phyloP scores from a whole-genome alignment of 2,113 vertebrate genomes.

The Trogon melanurus region DNA sequence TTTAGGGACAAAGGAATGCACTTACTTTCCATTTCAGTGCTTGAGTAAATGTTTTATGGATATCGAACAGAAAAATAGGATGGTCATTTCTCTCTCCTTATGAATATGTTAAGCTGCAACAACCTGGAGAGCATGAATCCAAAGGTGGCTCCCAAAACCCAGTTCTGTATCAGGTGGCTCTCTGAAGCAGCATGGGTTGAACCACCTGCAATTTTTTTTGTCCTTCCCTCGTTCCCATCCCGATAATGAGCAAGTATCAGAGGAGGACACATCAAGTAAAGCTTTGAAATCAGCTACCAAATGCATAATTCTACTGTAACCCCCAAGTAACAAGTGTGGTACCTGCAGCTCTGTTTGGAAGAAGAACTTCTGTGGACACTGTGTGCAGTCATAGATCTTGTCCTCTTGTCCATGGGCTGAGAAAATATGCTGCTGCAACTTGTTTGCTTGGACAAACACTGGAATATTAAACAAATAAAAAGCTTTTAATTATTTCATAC shows the following conservation, averaged over 20 bases:
- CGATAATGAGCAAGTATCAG: slow-evolving; percentile 38
- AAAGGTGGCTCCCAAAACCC: slow-evolving; percentile 3
- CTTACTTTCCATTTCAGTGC: neutral
- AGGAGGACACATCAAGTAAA: slow-evolving; percentile 26
- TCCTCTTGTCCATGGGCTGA: slow-evolving; percentile 98
- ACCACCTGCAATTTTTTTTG: slow-evolving; percentile 42
- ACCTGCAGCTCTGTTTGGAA: slow-evolving; percentile 99
- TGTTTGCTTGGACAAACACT: slow-evolving; percentile 99
- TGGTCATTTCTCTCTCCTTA: neutral
- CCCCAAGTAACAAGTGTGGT: slow-evolving; percentile 33
- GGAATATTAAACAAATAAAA: slow-evolving; percentile 66
- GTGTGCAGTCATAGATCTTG: slow-evolving; percentile 99
- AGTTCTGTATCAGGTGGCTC: slow-evolving; percentile 57
- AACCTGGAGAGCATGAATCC: neutral
- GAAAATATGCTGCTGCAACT: slow-evolving; percentile 99
- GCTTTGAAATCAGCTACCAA: neutral
- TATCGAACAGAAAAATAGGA: neutral
- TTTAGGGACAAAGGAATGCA: neutral
- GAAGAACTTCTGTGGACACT: slow-evolving; percentile 99
- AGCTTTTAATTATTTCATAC: slow-evolving; percentile 48
- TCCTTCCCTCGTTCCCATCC: slow-evolving; percentile 44
- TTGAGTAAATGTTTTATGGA: neutral
- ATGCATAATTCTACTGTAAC: slow-evolving; percentile 6
- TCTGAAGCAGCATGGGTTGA: slow-evolving; percentile 20
- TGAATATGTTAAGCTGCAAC: neutral